Evolutionary conservation across 2,888 invertebrate species (phyloP), one percentile per base, ranked within the genome.

Genomic region (Liposcelis brunnea): DNA sequence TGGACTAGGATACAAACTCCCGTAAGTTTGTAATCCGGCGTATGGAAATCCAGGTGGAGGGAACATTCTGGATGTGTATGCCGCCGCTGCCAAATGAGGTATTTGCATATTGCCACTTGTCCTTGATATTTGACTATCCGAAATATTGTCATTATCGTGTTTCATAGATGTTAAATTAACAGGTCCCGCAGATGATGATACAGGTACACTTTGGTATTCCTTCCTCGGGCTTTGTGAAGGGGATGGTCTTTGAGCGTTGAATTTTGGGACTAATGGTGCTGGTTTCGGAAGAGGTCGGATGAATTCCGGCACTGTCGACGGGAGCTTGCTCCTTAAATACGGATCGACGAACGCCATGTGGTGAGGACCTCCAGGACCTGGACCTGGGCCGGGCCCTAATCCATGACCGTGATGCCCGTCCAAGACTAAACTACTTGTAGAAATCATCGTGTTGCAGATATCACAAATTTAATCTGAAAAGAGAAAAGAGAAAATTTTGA

Each of bases 251-350:
- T 42, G 47, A 31, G 51, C 52, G 48, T 53, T 52, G 52, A 50
- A 51, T 31, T 49, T 48, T 6, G 51, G 45, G n/a, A 49, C 45
- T 31, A 52, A 38, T 31, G 74, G 71, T 40, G 64, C 58, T 33
- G 67, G 65, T 53, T 76, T 73, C 53, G 76, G 76, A 54, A 74
- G 72, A 37, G 77, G 77, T 55, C 76, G 68, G 47, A 77, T 68
- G 66, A 77, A 77, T 65, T 76, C 75, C 31, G 70, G 66, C 56
- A 69, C 66, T 64, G 69, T 66, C 54, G 64, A 60, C 62, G 59
- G 50, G n/a, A 35, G 35, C 26, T 40, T 46, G 7, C 26, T 32
- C 15, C 37, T 45, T 42, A 32, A 46, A 42, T 44, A 47, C 35
- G 49, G 48, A 33, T 50, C 50, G 12, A 40, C 46, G 31, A 64